A percentile compares a stretch with the other conserved stretches of the same genome.
Conservation (phyloP, 2,797 vertebrate species). For the Hoplostethus mediterraneus region DNA sequence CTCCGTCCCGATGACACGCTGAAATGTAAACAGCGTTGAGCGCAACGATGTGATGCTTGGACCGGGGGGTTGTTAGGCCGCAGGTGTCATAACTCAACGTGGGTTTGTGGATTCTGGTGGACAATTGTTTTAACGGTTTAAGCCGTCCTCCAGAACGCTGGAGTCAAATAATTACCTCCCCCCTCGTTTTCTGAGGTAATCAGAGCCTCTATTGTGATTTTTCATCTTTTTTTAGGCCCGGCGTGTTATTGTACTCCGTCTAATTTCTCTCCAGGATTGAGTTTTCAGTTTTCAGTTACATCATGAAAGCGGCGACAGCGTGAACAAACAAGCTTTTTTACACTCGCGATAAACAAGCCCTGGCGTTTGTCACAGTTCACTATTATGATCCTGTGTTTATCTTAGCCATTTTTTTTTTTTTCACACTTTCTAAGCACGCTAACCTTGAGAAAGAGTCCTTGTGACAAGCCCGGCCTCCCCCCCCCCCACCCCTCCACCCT, state of each 20-base stretch:
- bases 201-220: slow-evolving; percentile 45
- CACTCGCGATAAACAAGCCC: slow-evolving; percentile 43
- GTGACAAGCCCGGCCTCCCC: slow-evolving; percentile 38
- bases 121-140: slow-evolving; percentile 69
- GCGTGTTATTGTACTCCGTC: slow-evolving; percentile 60
- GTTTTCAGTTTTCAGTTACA: background rate
- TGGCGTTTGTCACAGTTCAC: slow-evolving; percentile 41
- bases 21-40: slow-evolving; percentile 66
- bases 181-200: slow-evolving; percentile 43
- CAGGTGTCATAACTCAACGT: slow-evolving; percentile 73
- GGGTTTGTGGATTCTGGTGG: slow-evolving; percentile 68
- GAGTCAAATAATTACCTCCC: slow-evolving; percentile 44
- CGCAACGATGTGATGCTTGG: slow-evolving; percentile 71
- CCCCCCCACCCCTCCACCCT: slow-evolving; percentile 49
- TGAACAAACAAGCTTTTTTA: slow-evolving; percentile 40
- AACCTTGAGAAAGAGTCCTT: slow-evolving; percentile 72
- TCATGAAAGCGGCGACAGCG: slow-evolving; percentile 40
- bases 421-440: slow-evolving; percentile 6
- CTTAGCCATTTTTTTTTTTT: slow-evolving; percentile 32
- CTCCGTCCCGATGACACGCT: slow-evolving; percentile 39
- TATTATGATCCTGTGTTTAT: slow-evolving; percentile 40
- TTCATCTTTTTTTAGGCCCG: slow-evolving; percentile 20
- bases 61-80: slow-evolving; percentile 45
- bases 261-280: slow-evolving; percentile 31
- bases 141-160: slow-evolving; percentile 39